These are phyloP conservation scores for Orthonevra nobilis DNA, from an alignment of 2,888 invertebrate species.

Conservation along the genomic window DNA sequence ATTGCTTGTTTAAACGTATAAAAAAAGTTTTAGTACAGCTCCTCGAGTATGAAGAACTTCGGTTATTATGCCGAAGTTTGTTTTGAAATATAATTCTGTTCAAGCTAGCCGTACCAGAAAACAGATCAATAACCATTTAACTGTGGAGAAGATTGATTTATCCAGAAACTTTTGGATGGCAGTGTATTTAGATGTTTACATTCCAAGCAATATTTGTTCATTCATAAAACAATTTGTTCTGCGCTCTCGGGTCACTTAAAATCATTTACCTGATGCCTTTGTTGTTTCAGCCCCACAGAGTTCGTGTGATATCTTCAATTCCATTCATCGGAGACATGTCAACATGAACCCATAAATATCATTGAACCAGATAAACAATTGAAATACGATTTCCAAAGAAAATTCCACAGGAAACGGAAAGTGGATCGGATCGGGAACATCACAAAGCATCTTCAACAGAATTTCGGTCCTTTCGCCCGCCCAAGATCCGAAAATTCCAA, in stretches of 20 bases:
- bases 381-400: conserved; percentile 18
- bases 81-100: too few relatives aligned
- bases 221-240: conserved; percentile 17
- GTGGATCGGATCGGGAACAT: conserved; percentile 26
- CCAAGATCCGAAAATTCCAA: conserved; percentile 16
- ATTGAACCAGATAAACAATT: too few relatives aligned
- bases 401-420: conserved; percentile 27
- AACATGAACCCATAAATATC: conserved; percentile 16
- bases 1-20: too few relatives aligned
- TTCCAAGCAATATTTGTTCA: neutral
- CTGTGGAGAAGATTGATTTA: too few relatives aligned
- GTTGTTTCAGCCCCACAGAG: neutral
- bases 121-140: too few relatives aligned
- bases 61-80: too few relatives aligned
- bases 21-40: too few relatives aligned
- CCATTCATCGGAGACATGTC: neutral
- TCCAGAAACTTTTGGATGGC: too few relatives aligned
- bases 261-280: conserved; percentile 11
- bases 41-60: too few relatives aligned
- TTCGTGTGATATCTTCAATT: conserved; percentile 3
- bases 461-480: conserved; percentile 13
- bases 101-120: too few relatives aligned
- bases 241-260: neutral
- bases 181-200: too few relatives aligned
- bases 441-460: conserved; percentile 33